These are phyloP conservation scores for Alethe castanea DNA, from an alignment of 2,113 vertebrate species.

Conservation along the genomic window DNA sequence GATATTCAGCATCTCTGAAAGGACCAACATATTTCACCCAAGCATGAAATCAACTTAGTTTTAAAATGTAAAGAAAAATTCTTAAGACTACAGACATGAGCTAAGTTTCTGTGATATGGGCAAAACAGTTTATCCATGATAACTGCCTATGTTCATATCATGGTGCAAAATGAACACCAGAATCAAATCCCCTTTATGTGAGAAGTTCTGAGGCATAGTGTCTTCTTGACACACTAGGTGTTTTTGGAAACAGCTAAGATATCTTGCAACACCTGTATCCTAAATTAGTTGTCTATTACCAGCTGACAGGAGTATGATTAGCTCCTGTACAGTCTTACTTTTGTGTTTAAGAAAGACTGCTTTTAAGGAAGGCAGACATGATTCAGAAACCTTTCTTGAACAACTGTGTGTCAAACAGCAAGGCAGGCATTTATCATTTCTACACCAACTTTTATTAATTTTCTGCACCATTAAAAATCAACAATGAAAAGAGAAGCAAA, in stretches of 20 bases:
- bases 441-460: neutral
- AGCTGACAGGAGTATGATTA: neutral
- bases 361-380: neutral
- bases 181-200: neutral
- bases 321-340: neutral
- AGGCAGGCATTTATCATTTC: neutral
- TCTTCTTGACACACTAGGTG: neutral
- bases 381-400: neutral
- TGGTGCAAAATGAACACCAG: neutral
- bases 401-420: neutral
- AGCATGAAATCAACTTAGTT: neutral
- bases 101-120: neutral
- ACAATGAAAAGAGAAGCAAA: neutral
- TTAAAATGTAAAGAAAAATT: neutral
- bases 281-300: neutral
- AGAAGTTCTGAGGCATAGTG: neutral
- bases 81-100: neutral
- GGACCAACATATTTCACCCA: neutral
- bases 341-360: neutral
- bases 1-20: neutral
- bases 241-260: neutral
- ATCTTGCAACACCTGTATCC: neutral
- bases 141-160: neutral
- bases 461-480: neutral
- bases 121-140: neutral